Base-by-base conservation (phyloP, 2,888 invertebrate genomes). In the Dasypogon diadema region DNA sequence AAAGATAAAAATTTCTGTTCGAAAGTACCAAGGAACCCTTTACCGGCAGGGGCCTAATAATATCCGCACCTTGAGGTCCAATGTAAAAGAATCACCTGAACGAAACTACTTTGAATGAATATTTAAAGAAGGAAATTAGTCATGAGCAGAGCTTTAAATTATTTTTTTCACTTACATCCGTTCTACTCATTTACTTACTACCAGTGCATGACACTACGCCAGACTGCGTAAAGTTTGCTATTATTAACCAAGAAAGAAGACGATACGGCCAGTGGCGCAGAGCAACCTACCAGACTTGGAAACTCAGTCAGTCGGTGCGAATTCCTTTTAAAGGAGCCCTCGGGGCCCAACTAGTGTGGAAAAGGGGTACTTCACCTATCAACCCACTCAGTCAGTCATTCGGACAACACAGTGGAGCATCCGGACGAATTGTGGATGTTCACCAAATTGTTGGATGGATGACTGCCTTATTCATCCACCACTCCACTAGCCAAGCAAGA, bases 401-500 rank as follows among this genome's bases (percentile, higher is more conserved):
- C 46, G 37, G 46, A 22, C 65, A 48, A 22, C 21, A 10, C 46
- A 24, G 21, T 46, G 65, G 65, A 42, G 65, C 46, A 65, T 65
- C 65, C 65, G 65, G 65, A 54, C 54, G 54, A 18, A 70, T 26
- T 54, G 18, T 54, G 18, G 51, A 12, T 42, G 58, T 46, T 58
- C 58, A 46, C 74, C 74, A 74, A 74, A 74, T 74, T 46, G 58
- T 48, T 16, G 74, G 51, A 74, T 48, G 74, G 60, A 60, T 63
- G 63, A 74, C 51, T 60, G 74, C 60, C 34, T 22, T 34, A 58
- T 26, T 24, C 74, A 74, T 58, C 60, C 54, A 34, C 48, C 51
- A 74, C 58, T 58, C 73, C 42, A 74, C 74, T 63, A 74, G 74
- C 74, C 74, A 74, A 74, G 74, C 74, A 74, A 60, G 46, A 74